Percentiles rank a stretch among this genome's conserved stretches.
These are phyloP conservation scores for Telmatochromis sp. DNA, from an alignment of 2,113 vertebrate species.

Conservation along the genomic window DNA sequence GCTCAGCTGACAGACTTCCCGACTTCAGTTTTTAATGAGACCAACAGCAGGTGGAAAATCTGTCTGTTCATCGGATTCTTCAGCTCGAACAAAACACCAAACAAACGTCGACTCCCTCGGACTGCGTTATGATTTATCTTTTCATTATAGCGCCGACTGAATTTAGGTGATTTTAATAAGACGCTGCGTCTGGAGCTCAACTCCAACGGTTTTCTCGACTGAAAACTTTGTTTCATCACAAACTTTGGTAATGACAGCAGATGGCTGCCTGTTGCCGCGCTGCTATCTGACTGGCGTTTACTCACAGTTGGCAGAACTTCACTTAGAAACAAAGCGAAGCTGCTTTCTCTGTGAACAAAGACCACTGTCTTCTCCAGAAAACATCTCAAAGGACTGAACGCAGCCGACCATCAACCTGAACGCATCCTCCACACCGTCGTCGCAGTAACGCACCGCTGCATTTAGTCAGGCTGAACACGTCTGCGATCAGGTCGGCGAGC, in stretches of 20 bases:
- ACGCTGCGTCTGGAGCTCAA: neutral
- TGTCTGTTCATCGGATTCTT: neutral
- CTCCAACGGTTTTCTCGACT: neutral
- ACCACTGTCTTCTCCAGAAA: neutral
- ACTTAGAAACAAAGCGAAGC: neutral
- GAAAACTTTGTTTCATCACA: neutral
- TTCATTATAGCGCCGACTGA: neutral
- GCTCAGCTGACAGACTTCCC: neutral
- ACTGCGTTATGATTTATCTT: neutral
- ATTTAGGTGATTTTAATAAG: neutral
- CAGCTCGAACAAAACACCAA: neutral
- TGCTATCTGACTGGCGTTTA: neutral
- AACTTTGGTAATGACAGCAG: neutral
- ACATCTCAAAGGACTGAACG: neutral
- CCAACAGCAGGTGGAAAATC: neutral
- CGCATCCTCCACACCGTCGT: neutral
- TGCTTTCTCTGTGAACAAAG: accelerated
- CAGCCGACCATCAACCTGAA: neutral
- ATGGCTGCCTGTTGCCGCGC: neutral
- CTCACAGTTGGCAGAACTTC: neutral
- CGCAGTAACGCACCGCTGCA: neutral
- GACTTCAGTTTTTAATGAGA: neutral
- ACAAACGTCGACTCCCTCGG: neutral
- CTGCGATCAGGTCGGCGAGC: neutral
- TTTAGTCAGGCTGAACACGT: neutral